Evolutionary conservation across 2,888 invertebrate genomes (phyloP), one percentile per base, ranked within the genome.

Genomic region (Orchestes rusci): DNA sequence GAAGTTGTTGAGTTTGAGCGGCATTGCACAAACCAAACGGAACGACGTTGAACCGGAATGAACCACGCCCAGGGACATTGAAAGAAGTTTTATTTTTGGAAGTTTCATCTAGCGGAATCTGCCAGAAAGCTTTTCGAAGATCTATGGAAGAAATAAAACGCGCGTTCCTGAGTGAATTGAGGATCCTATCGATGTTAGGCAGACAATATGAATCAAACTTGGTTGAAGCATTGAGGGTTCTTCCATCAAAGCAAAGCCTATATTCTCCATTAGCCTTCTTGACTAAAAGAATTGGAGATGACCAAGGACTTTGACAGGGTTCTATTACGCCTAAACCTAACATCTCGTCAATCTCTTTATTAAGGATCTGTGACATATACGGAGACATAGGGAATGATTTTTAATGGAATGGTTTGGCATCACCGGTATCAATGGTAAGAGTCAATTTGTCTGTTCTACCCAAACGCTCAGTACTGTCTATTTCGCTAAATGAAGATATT

Each of bases 81-180:
- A 63, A 64, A 3, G 61, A 59, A 15, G 60, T 59, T 43, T 60
- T 59, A 36, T 56, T 56, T 31, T 17, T 20, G 2, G 40, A 46
- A 4, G 16, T 8, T 19, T 28, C 30, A 20, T 46, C 38, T 19
- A 48, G 20, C 19, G 41, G 48, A 30, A 51, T 44, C 17, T 50
- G 37, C 43, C 51, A 49, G 20, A 41, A 41, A 32, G 38, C 37
- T 42, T 46, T 49, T 33, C 42, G 23, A 3, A 50, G 16, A 27
- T 51, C 51, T 13, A 49, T 49, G 1, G 49, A 44, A 12, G 47
- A 47, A 8, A 50, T 43, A 43, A 19, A 48, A 27, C 42, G 44
- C 2, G 46, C 15, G 3, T 34, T 28, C 1, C 31, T 4, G 2
- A 43, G 16, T 3, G 15, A 29, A 17, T n/a, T 29, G 1, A 52